These are phyloP conservation scores for Mionectes macconnelli DNA, from an alignment of 2,113 vertebrate species.

Conservation along the genomic window DNA sequence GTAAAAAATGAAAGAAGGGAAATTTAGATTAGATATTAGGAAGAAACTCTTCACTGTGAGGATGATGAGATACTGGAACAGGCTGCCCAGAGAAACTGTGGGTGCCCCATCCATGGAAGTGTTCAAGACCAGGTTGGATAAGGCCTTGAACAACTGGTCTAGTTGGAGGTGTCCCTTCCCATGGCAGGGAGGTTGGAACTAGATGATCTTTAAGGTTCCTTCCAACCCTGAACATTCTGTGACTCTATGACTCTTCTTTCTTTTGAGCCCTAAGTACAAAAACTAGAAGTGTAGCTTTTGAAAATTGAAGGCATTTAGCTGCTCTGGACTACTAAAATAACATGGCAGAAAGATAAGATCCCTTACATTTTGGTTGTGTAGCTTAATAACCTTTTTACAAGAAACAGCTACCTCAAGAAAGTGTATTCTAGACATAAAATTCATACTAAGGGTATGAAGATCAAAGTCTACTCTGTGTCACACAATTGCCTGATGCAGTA, in stretches of 20 bases:
- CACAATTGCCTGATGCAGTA: not conserved
- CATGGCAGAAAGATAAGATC: not conserved
- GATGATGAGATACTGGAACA: not conserved
- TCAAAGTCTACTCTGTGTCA: not conserved
- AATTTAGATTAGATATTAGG: not conserved
- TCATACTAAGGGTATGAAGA: not conserved
- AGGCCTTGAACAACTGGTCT: not conserved
- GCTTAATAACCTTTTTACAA: not conserved
- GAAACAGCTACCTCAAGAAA: not conserved
- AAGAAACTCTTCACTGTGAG: not conserved
- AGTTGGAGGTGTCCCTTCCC: not conserved
- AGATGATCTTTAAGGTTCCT: not conserved
- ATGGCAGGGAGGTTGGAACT: not conserved
- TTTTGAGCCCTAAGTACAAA: not conserved
- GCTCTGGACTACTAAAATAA: not conserved
- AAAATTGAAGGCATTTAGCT: not conserved
- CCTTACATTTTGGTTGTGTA: not conserved
- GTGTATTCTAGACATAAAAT: not conserved
- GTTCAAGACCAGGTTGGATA: not conserved
- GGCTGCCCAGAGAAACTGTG: not conserved
- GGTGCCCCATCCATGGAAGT: not conserved
- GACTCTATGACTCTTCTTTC: not conserved
- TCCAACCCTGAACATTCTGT: not conserved
- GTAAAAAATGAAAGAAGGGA: not conserved
- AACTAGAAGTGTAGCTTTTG: not conserved